Evolutionary conservation across 2,113 vertebrate genomes (phyloP).

Genomic region (Columbina picui): DNA sequence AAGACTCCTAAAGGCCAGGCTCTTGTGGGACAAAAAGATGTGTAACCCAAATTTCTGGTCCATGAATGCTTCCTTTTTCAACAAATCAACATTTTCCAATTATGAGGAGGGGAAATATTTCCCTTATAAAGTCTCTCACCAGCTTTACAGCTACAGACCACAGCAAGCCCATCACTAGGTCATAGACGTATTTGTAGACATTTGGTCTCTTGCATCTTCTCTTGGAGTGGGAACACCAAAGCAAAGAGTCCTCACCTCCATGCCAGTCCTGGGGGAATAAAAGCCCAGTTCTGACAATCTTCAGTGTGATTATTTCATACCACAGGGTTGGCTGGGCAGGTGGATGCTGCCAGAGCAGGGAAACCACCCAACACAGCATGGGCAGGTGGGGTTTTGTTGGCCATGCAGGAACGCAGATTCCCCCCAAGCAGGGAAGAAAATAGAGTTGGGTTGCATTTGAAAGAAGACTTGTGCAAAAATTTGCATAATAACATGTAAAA

Average conservation of each 20-base stretch:
- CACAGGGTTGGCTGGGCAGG: not conserved
- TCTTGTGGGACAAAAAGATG: not conserved
- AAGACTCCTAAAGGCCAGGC: not conserved
- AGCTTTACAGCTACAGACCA: not conserved
- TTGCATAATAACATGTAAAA: conserved; percentile 54
- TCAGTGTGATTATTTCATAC: not conserved
- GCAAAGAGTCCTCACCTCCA: not conserved
- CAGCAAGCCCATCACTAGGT: not conserved
- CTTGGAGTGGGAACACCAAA: not conserved
- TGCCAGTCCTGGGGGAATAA: not conserved
- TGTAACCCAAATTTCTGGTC: not conserved
- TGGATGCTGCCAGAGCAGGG: not conserved
- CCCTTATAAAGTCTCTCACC: not conserved
- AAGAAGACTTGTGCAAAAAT: not conserved
- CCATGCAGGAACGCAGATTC: not conserved
- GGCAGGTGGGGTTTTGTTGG: not conserved
- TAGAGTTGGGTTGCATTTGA: not conserved
- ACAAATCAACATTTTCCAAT: not conserved
- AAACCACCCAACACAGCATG: not conserved
- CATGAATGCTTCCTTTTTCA: not conserved
- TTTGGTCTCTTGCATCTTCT: not conserved
- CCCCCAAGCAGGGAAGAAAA: not conserved
- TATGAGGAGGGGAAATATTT: not conserved
- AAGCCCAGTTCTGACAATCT: not conserved
- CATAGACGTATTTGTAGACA: not conserved